Evolutionary conservation across 2,113 vertebrate species (phyloP), one percentile per base, ranked within the genome.

Genomic region (Gambusia affinis): DNA sequence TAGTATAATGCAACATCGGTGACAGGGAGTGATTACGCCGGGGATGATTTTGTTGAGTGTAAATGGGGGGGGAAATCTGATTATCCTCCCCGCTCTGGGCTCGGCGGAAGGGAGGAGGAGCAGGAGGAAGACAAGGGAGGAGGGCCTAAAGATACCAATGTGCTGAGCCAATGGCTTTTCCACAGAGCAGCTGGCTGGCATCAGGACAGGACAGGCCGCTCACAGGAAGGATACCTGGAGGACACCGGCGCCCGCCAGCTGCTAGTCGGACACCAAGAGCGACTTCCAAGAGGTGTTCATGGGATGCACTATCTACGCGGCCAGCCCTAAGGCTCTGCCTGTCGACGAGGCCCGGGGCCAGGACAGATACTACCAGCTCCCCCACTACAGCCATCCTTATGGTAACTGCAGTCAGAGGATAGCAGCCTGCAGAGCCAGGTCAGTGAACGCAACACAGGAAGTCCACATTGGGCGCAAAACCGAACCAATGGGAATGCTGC

Each of bases 221-320:
- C 73, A 8, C 71, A 83, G 81, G 76, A 87, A 73, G 85, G 86
- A 84, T 54, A 86, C 87, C 82, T 82, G 42, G 67, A 85, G 90
- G 79, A 82, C 83, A 62, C 85, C 85, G 67, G 81, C 76, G 8
- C 39, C n/a, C 47, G 22, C 7, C 30, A 66, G 35, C 86, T 85
- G 51, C 72, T 86, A 79, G 82, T 37, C 72, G 82, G 81, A 90
- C 88, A 7, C 69, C 22, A 66, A 84, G 80, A 73, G 65, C 37
- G 80, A 87, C 85, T 87, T 90, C 84, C 86, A 87, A 75, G 84
- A 77, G 83, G 88, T 81, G 88, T 93, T 93, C 86, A 93, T 94
- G 92, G 92, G 93, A 94, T 94, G 93, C 92, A 92, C 91, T 81
- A 93, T 93, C 80, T 93, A 94, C 75, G 93, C 93, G 68, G 91